These are phyloP conservation scores for Acanthisitta chloris DNA, from an alignment of 2,113 vertebrate genomes.

Conservation along the genomic window DNA sequence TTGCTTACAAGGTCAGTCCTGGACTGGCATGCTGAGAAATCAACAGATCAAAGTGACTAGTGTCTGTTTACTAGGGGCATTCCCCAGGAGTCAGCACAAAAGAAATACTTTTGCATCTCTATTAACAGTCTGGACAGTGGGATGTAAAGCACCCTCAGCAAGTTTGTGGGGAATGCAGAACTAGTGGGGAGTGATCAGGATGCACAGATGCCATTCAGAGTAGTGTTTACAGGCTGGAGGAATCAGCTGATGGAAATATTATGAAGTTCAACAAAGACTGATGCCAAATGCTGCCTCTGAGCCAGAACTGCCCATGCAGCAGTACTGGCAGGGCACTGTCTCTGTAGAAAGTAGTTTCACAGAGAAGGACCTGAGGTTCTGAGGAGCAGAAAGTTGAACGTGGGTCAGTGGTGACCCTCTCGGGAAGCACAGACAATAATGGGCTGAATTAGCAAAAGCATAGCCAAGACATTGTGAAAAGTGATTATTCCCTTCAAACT, in stretches of 20 bases:
- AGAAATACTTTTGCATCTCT: not conserved
- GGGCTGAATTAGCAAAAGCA: not conserved
- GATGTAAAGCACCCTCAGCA: not conserved
- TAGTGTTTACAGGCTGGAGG: not conserved
- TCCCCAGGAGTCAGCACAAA: not conserved
- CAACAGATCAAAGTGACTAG: accelerated
- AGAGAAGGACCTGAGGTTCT: not conserved
- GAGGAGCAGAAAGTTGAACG: not conserved
- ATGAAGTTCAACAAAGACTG: not conserved
- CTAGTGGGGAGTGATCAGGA: not conserved
- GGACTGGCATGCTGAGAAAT: not conserved
- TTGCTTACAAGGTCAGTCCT: not conserved
- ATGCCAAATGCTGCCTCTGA: not conserved
- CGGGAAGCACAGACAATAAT: not conserved
- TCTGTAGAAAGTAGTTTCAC: not conserved
- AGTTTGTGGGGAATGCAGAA: not conserved
- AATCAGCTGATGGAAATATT: not conserved
- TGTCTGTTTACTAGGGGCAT: not conserved
- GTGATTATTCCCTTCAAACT: not conserved
- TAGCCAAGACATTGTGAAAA: not conserved
- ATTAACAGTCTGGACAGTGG: not conserved
- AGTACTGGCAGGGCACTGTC: not conserved
- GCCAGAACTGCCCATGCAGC: not conserved
- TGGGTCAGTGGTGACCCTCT: not conserved
- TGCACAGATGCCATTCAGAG: not conserved